Evolutionary conservation across 2,888 invertebrate genomes (phyloP), one percentile per base, ranked within the genome.

Genomic region (Aphidoletes aphidimyza): DNA sequence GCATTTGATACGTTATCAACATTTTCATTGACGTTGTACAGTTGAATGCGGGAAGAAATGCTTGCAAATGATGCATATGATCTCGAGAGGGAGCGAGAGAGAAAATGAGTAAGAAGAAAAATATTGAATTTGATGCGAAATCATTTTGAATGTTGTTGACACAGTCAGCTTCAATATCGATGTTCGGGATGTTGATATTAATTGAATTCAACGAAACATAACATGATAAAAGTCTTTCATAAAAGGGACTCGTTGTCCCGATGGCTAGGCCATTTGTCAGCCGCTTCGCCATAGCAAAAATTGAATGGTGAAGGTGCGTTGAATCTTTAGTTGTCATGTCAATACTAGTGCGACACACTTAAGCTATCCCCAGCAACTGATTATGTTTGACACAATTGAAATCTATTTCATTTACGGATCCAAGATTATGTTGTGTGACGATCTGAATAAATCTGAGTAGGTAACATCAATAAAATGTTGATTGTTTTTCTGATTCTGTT

Each of bases 401-500:
- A 54, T 54, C 54, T 22, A 22, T 54, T 54, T 54, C 54, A 22
- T 54, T 54, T 22, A 22, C n/a, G 54, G n/a, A 9, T 3, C 54
- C 17, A 22, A 54, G n/a, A 54, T 14, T 54, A 0, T 54, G n/a
- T 9, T 54, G 9, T 54, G 54, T 22, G n/a, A 54, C 9, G 39
- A 39, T 39, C n/a, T 54, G 54, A 54, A 54, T 54, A 54, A 54
- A 54, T 54, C 54, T 22, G 22, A 54, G 22, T 54, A 22, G 54
- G 54, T 22, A 54, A 22, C 54, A 54, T 54, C 54, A 54, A 22
- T 22, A 22, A 54, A 54, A 47, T 47, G 47, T 17, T 47, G 17
- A 11, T n/a, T 47, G 42, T 17, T 47, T 11, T 17, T 47, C 47
- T 6, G 9, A 14, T 17, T 47, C 2, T 47, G 47, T 47, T 17